Evolutionary conservation across 1,140 invertebrate species (phyloP).

Genomic region (Diorhabda sublineata): DNA sequence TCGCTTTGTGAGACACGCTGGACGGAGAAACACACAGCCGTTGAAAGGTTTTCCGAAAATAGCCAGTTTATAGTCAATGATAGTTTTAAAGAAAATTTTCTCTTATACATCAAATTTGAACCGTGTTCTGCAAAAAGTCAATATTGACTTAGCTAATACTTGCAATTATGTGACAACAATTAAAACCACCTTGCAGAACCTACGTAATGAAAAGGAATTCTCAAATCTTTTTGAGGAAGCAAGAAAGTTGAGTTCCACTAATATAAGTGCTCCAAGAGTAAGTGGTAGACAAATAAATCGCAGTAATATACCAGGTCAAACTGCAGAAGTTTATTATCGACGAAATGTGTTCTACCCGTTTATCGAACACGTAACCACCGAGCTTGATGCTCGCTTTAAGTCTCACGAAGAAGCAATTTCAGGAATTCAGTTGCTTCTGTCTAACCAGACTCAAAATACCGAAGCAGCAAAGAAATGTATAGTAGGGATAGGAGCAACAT

Average conservation of each 20-base stretch:
- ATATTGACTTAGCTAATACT: no score
- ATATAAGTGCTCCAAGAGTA: background rate
- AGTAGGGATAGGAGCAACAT: background rate
- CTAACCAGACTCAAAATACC: background rate
- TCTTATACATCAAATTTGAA: no score
- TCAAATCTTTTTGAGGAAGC: background rate
- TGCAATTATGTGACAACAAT: no score
- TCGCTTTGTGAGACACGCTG: no score
- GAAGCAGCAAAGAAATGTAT: background rate
- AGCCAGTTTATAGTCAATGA: no score
- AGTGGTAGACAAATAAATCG: background rate
- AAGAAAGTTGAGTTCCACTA: background rate
- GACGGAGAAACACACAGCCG: no score
- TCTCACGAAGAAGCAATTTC: background rate
- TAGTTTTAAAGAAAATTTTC: no score
- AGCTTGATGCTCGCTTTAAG: background rate
- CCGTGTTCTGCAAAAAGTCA: no score
- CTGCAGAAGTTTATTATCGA: background rate
- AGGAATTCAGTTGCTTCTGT: background rate
- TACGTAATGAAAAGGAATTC: no score
- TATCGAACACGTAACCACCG: background rate
- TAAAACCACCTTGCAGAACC: no score
- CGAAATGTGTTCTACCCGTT: background rate
- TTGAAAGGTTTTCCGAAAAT: no score
- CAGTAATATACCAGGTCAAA: background rate